phyloP scores from a whole-genome alignment of 2,113 vertebrate species.

The Petromus typicus region DNA sequence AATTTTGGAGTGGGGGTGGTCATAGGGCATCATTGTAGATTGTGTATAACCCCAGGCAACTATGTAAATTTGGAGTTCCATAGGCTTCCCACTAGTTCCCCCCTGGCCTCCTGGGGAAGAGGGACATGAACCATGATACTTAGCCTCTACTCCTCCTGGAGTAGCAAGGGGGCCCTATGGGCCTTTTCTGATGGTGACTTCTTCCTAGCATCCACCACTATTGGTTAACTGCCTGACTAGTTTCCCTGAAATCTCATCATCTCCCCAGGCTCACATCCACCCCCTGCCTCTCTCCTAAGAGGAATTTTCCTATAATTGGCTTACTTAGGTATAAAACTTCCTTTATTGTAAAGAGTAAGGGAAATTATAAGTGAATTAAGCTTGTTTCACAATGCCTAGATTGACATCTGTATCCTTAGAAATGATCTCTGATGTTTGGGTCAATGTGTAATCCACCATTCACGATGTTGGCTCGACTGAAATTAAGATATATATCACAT shows the following conservation, averaged over 20 bases:
- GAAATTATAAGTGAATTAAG: not conserved
- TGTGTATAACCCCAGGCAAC: not conserved
- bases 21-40: not conserved
- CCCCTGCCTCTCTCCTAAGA: not conserved
- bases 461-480: not conserved
- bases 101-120: not conserved
- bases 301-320: not conserved
- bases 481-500: not conserved
- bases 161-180: not conserved
- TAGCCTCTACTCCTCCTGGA: not conserved
- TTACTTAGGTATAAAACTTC: not conserved
- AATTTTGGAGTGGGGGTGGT: not conserved
- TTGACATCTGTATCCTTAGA: not conserved
- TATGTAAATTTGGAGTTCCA: not conserved
- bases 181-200: not conserved
- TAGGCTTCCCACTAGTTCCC: not conserved
- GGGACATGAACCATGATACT: not conserved
- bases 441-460: not conserved
- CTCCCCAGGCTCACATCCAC: not conserved
- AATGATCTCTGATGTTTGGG: not conserved
- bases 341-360: not conserved
- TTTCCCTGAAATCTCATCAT: not conserved
- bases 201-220: not conserved
- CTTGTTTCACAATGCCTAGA: not conserved
- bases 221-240: not conserved